phyloP scores from a whole-genome alignment of 2,888 invertebrate genomes.

The Meteorus colon region DNA sequence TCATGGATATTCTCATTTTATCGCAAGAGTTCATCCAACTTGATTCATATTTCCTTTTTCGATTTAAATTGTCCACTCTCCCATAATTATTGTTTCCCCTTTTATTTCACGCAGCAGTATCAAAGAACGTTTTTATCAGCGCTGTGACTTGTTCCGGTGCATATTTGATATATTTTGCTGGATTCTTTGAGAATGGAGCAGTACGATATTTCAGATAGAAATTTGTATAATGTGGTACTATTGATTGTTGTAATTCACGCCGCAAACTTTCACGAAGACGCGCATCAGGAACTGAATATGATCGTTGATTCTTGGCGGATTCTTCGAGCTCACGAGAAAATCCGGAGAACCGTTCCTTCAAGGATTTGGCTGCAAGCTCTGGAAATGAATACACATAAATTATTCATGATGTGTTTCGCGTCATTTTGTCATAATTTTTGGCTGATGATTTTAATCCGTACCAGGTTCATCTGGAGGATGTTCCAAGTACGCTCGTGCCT shows the following conservation, averaged over 20 bases:
- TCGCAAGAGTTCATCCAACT: not conserved
- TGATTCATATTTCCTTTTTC: not conserved
- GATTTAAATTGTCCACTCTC: slow-evolving; percentile 1
- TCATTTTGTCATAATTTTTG: not conserved
- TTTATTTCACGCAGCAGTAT: slow-evolving; percentile 83
- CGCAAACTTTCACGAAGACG: slow-evolving; percentile 91
- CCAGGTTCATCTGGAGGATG: slow-evolving; percentile 68
- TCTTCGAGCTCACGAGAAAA: slow-evolving; percentile 98
- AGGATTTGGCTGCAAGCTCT: slow-evolving; percentile 75
- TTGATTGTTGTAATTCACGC: slow-evolving; percentile 90
- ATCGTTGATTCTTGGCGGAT: slow-evolving; percentile 86
- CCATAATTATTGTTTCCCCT: slow-evolving; percentile 3
- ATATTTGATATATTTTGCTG: slow-evolving; percentile 94
- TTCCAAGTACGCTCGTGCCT: slow-evolving; percentile 65
- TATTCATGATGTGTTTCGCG: not conserved
- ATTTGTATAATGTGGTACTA: slow-evolving; percentile 88
- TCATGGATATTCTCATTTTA: slow-evolving; percentile 21
- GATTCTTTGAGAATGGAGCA: slow-evolving; percentile 92
- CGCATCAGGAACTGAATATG: slow-evolving; percentile 94
- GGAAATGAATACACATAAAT: slow-evolving; percentile 49
- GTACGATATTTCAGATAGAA: slow-evolving; percentile 86
- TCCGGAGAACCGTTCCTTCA: slow-evolving; percentile 74
- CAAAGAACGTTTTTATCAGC: slow-evolving; percentile 92
- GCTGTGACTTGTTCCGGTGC: slow-evolving; percentile 88
- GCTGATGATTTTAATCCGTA: slow-evolving; percentile 45